These are phyloP conservation scores for Azemiops feae DNA, from an alignment of 2,113 vertebrate genomes.

Conservation along the genomic window DNA sequence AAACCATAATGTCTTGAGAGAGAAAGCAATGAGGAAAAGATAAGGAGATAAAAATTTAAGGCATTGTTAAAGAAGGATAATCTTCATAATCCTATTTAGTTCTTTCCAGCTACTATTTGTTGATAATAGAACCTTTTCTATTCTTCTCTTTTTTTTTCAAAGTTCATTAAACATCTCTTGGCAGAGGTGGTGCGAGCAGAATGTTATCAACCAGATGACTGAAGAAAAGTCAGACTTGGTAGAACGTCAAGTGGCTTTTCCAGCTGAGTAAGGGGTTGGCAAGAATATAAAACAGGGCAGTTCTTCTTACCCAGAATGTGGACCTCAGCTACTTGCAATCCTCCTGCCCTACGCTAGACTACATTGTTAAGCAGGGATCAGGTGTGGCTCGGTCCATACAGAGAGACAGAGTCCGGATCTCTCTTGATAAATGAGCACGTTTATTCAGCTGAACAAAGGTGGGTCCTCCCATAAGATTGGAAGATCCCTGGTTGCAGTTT, in stretches of 20 bases:
- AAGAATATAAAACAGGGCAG: slow-evolving; percentile 4
- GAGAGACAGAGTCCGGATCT: background rate
- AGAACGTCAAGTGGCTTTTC: slow-evolving; percentile 13
- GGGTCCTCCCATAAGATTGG: background rate
- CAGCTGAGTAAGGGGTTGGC: slow-evolving; percentile 30
- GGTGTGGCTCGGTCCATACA: background rate
- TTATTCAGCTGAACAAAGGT: background rate
- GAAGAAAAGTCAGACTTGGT: slow-evolving; percentile 39
- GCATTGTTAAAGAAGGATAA: slow-evolving; percentile 76
- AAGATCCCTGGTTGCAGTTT: background rate
- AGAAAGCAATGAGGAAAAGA: slow-evolving; percentile 75
- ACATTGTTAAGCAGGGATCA: background rate
- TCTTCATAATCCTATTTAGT: slow-evolving; percentile 75
- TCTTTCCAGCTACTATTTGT: slow-evolving; percentile 68
- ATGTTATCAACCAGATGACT: slow-evolving; percentile 46
- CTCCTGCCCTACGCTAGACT: background rate
- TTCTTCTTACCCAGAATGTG: background rate
- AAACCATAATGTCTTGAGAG: slow-evolving; percentile 82
- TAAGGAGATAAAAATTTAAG: slow-evolving; percentile 78
- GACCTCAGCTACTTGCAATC: background rate
- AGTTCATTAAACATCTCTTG: slow-evolving; percentile 59
- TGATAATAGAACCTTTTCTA: slow-evolving; percentile 68
- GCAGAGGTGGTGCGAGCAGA: slow-evolving; percentile 43
- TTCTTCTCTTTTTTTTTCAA: slow-evolving; percentile 41
- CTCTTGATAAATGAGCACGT: background rate